phyloP scores from a whole-genome alignment of 92 coral and sea anemone species.

The Zoanthus gigantus region DNA sequence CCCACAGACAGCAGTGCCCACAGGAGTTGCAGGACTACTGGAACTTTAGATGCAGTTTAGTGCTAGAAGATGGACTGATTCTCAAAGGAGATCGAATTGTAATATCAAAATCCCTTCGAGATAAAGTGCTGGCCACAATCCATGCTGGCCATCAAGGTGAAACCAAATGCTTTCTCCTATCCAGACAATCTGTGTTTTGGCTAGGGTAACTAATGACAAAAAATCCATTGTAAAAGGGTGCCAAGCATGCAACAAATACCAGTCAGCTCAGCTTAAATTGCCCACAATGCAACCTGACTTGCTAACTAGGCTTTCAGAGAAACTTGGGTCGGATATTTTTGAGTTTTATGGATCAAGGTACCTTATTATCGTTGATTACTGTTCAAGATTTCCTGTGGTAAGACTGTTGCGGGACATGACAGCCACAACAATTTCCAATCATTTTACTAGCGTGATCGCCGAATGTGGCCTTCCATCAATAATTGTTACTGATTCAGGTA shows the following conservation, averaged over 20 bases:
- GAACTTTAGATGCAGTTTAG: slow-evolving; percentile 72
- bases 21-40: slow-evolving; percentile 63
- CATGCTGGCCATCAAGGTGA: background rate
- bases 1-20: slow-evolving; percentile 51
- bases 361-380: slow-evolving; percentile 52
- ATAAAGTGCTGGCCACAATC: background rate
- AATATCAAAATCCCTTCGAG: slow-evolving; percentile 32
- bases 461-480: slow-evolving; percentile 63
- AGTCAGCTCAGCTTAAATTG: slow-evolving; percentile 24
- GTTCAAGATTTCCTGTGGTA: slow-evolving; percentile 66
- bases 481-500: slow-evolving; percentile 42
- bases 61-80: slow-evolving; percentile 63
- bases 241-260: slow-evolving; percentile 46
- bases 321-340: background rate
- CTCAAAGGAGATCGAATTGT: slow-evolving; percentile 38
- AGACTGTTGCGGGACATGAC: slow-evolving; percentile 56
- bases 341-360: background rate
- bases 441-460: slow-evolving; percentile 31
- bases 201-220: slow-evolving; percentile 24
- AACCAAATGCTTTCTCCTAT: too few relatives aligned
- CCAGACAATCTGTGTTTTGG: background rate
- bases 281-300: slow-evolving; percentile 72
- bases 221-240: slow-evolving; percentile 42
- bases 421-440: too few relatives aligned
- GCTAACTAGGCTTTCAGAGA: slow-evolving; percentile 65